Evolutionary conservation across 2,113 vertebrate genomes (phyloP).

Genomic region (Brachionichthys hirsutus): DNA sequence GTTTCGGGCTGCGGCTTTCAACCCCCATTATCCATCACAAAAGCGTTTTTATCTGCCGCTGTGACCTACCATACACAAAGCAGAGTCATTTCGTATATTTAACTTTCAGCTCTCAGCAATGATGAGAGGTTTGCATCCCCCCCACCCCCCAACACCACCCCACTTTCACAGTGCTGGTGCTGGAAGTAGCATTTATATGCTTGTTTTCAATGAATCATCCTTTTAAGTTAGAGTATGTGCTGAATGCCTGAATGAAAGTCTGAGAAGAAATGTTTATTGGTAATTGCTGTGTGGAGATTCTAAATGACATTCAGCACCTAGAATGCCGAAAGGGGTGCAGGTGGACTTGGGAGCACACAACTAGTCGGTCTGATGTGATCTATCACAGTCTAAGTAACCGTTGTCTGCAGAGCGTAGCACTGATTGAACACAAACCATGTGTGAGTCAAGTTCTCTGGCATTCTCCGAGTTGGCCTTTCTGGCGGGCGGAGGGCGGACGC

Average conservation of each 20-base stretch:
- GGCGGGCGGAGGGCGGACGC: slow-evolving; percentile 43
- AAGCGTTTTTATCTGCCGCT: slow-evolving; percentile 62
- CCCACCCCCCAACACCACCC: too few species aligned
- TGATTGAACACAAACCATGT: slow-evolving; percentile 44
- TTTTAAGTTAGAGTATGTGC: slow-evolving; percentile 26
- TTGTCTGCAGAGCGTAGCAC: slow-evolving; percentile 46
- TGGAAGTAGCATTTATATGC: slow-evolving; percentile 25
- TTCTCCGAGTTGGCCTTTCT: slow-evolving; percentile 36
- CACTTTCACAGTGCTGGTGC: slow-evolving; percentile 25
- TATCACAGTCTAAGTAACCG: slow-evolving; percentile 54
- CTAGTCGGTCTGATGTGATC: slow-evolving; percentile 13
- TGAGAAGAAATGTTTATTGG: background rate
- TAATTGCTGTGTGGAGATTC: background rate
- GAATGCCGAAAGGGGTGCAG: slow-evolving; percentile 22
- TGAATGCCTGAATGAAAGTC: background rate
- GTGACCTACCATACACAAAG: slow-evolving; percentile 55
- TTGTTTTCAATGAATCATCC: slow-evolving; percentile 47
- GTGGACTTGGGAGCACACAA: slow-evolving; percentile 26
- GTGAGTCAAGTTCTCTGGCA: slow-evolving; percentile 35
- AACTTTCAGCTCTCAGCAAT: slow-evolving; percentile 41
- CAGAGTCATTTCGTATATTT: slow-evolving; percentile 57
- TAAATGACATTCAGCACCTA: slow-evolving; percentile 25
- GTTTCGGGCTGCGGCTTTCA: slow-evolving; percentile 62
- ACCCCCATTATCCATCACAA: slow-evolving; percentile 60
- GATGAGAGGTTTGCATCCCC: slow-evolving; percentile 50